These are phyloP conservation scores for Hyphantria cunea DNA, from an alignment of 1,140 invertebrate genomes.

Conservation along the genomic window DNA sequence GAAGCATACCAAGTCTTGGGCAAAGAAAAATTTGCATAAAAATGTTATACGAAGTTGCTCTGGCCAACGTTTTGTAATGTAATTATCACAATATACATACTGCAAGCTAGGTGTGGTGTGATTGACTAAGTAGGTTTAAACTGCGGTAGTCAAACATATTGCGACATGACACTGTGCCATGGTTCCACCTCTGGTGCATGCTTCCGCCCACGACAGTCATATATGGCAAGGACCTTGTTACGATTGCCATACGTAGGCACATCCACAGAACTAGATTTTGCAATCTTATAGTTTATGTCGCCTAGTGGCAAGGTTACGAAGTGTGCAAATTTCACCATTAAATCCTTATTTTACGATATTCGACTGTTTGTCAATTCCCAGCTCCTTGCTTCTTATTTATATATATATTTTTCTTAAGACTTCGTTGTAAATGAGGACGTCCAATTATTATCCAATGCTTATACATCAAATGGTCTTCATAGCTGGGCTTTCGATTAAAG, in stretches of 20 bases:
- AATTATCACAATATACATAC: neutral
- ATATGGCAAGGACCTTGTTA: conserved; percentile 63
- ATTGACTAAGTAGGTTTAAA: conserved; percentile 12
- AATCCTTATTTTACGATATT: too few relatives aligned
- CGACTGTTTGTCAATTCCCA: too few relatives aligned
- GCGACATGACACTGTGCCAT: conserved; percentile 30
- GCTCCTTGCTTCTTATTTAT: conserved; percentile 17
- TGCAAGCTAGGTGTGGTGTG: neutral
- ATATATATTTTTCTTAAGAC: too few relatives aligned
- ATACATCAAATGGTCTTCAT: conserved; percentile 7
- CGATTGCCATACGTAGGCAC: conserved; percentile 50
- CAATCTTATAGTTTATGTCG: conserved; percentile 38
- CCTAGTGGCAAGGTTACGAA: conserved; percentile 44
- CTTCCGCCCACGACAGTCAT: conserved; percentile 60
- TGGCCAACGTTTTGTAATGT: neutral
- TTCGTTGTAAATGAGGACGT: conserved; percentile 3
- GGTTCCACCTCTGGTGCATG: conserved; percentile 38
- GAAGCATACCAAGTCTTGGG: conserved; percentile 8
- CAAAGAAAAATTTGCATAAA: conserved; percentile 6
- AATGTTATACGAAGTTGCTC: neutral
- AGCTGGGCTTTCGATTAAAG: conserved; percentile 5
- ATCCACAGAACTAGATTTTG: conserved; percentile 45
- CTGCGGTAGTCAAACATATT: conserved; percentile 28
- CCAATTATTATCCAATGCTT: conserved; percentile 1
- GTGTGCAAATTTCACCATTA: conserved; percentile 48